These are phyloP conservation scores for Sycophila sp. DNA, from an alignment of 1,140 invertebrate genomes.

Conservation along the genomic window DNA sequence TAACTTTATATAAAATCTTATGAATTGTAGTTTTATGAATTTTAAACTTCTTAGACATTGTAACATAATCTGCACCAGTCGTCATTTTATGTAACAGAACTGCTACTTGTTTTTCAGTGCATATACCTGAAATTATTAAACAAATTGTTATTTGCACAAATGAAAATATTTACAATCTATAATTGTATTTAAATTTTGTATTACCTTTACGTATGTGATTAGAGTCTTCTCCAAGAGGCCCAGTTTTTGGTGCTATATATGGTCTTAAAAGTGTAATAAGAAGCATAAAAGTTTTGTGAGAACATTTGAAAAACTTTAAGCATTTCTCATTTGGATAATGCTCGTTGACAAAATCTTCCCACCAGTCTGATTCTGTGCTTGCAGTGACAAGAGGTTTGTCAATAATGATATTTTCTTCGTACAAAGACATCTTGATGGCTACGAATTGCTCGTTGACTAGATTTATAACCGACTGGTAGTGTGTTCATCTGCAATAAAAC, in stretches of 20 bases:
- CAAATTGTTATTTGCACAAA: neutral
- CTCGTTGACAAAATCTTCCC: constrained; percentile 33
- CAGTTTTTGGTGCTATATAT: constrained; percentile 21
- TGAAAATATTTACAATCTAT: neutral
- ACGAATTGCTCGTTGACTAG: too few species aligned
- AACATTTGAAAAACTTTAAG: constrained; percentile 38
- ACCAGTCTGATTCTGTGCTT: constrained; percentile 26
- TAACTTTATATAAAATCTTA: constrained; percentile 46
- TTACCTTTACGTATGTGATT: constrained; percentile 23
- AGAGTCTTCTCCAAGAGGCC: neutral
- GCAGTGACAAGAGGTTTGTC: neutral
- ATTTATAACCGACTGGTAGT: too few species aligned
- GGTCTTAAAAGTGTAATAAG: constrained; percentile 28
- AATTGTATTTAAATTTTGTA: neutral
- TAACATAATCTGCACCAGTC: constrained; percentile 36
- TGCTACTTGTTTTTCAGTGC: constrained; percentile 37
- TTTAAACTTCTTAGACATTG: constrained; percentile 47
- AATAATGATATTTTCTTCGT: neutral
- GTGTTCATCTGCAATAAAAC: too few species aligned
- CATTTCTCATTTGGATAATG: constrained; percentile 35
- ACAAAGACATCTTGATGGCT: constrained; percentile 17
- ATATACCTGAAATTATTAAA: constrained; percentile 23
- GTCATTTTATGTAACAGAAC: constrained; percentile 36
- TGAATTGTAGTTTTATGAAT: constrained; percentile 50
- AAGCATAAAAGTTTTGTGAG: constrained; percentile 37